Percentiles rank a stretch among this genome's conserved stretches.
phyloP scores from a whole-genome alignment of 2,888 invertebrate genomes.

The Pyrochroa serraticornis region DNA sequence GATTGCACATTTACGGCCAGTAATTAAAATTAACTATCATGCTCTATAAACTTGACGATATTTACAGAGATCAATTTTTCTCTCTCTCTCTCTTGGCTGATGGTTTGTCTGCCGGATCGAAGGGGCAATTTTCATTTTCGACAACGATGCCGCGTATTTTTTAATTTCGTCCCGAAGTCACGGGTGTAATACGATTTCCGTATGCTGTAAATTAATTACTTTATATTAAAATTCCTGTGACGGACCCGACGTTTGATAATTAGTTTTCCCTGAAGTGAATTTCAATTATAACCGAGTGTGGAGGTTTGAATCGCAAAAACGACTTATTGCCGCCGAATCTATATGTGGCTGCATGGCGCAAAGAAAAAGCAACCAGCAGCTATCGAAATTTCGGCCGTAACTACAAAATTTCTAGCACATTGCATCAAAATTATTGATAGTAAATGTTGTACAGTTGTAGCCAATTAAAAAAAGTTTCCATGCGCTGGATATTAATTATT shows the following conservation, averaged over 20 bases:
- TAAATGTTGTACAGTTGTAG: too few relatives aligned
- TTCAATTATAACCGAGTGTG: conserved; percentile 41
- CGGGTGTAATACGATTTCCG: conserved; percentile 23
- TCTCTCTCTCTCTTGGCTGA: not conserved
- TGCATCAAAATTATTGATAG: too few relatives aligned
- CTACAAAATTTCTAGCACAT: too few relatives aligned
- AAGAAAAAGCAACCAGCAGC: too few relatives aligned
- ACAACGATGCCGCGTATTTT: conserved; percentile 10
- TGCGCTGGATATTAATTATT: too few relatives aligned
- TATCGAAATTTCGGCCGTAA: too few relatives aligned
- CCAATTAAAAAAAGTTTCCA: too few relatives aligned
- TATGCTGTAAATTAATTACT: conserved; percentile 45
- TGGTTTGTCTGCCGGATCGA: not conserved
- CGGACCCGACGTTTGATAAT: conserved; percentile 49
- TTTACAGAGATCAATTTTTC: not conserved
- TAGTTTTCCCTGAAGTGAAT: conserved; percentile 49
- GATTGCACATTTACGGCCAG: conserved; percentile 21
- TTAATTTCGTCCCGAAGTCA: conserved; percentile 2
- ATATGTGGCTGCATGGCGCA: conserved; percentile 6
- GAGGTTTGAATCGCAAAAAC: conserved; percentile 14
- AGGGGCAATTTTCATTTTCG: not conserved
- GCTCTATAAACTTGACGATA: conserved; percentile 1
- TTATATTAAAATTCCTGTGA: conserved; percentile 51
- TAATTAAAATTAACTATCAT: conserved; percentile 19
- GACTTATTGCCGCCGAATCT: conserved; percentile 15